phyloP scores from a whole-genome alignment of 1,140 invertebrate species.

The Drosophila ohnishii region DNA sequence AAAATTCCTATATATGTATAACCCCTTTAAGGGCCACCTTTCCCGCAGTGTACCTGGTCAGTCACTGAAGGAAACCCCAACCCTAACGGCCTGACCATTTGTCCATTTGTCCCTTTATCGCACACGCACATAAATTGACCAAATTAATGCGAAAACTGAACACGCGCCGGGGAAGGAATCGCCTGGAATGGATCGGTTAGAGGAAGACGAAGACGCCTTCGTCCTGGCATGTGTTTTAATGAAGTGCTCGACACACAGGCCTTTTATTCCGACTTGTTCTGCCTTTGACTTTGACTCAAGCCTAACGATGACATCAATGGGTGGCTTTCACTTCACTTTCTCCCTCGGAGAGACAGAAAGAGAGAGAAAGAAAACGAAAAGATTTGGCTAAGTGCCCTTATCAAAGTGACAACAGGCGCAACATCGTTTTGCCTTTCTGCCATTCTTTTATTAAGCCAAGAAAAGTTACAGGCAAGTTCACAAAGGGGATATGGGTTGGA shows the following conservation, averaged over 20 bases:
- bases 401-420: slow-evolving; percentile 76
- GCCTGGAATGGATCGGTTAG: slow-evolving; percentile 13
- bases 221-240: slow-evolving; percentile 47
- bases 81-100: slow-evolving; percentile 14
- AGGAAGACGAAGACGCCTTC: slow-evolving; percentile 7
- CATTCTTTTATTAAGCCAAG: slow-evolving; percentile 29
- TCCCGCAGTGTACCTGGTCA: background rate
- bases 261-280: slow-evolving; percentile 34
- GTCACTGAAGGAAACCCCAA: background rate
- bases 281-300: slow-evolving; percentile 52
- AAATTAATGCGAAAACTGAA: slow-evolving; percentile 72
- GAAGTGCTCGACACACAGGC: slow-evolving; percentile 38
- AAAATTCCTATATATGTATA: too few relatives aligned
- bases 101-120: slow-evolving; percentile 47
- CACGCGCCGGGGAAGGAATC: slow-evolving; percentile 48
- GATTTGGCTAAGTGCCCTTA: slow-evolving; percentile 75
- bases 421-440: slow-evolving; percentile 31
- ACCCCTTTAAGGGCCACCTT: too few relatives aligned
- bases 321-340: slow-evolving; percentile 13
- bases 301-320: slow-evolving; percentile 48
- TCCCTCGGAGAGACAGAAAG: background rate
- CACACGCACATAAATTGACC: slow-evolving; percentile 71
- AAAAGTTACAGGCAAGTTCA: background rate
- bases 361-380: slow-evolving; percentile 6
- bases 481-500: background rate